Conservation (phyloP, 2,113 vertebrate genomes). For the Procavia capensis region DNA sequence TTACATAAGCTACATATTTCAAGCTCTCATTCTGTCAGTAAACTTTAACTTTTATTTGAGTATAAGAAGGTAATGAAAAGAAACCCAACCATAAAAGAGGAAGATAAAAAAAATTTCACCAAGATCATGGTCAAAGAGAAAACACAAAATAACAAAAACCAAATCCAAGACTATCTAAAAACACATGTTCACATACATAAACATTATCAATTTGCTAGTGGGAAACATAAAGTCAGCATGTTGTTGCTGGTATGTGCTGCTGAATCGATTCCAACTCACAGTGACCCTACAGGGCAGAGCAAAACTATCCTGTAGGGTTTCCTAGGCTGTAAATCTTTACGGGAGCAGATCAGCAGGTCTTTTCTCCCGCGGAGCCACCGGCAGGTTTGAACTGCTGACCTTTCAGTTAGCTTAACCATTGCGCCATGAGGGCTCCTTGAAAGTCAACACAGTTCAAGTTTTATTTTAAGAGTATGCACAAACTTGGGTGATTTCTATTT, state of each 20-base stretch:
- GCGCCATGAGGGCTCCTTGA: background rate
- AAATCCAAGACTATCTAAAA: conserved; percentile 19
- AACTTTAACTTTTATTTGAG: conserved; percentile 44
- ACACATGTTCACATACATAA: background rate
- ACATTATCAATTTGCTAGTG: background rate
- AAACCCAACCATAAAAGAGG: background rate
- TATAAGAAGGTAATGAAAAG: conserved; percentile 9
- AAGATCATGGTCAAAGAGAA: background rate
- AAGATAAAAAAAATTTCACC: conserved; percentile 12
- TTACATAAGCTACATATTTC: conserved; percentile 12
- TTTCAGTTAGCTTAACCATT: background rate
- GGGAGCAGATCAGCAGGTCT: background rate
- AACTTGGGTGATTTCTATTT: conserved; percentile 57
- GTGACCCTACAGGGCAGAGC: background rate
- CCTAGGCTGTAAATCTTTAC: background rate
- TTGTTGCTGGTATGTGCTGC: background rate
- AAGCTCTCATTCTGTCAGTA: conserved; percentile 46
- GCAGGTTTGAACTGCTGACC: background rate
- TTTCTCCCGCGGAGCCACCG: background rate
- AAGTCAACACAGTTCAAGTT: conserved; percentile 14
- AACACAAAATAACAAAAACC: conserved; percentile 46
- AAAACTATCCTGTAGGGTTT: background rate
- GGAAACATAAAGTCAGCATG: background rate
- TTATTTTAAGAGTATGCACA: background rate
- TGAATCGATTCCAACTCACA: background rate